These are phyloP conservation scores for Campylomormyrus tamandua DNA, from an alignment of 2,113 vertebrate species.

Conservation along the genomic window DNA sequence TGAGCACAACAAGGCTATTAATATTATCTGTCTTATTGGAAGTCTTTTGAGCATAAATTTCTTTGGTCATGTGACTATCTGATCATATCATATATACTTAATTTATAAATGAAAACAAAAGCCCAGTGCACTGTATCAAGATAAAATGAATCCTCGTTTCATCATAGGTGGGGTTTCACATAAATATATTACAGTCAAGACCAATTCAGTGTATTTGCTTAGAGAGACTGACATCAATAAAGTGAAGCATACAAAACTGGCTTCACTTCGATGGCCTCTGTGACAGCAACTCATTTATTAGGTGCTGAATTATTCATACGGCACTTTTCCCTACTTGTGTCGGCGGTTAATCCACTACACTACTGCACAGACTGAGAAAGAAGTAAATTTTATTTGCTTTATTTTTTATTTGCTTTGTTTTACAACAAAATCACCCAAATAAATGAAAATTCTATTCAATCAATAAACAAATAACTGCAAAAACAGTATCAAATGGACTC, in stretches of 20 bases:
- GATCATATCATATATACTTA: background rate
- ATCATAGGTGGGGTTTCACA: background rate
- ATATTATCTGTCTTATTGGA: background rate
- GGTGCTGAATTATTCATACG: background rate
- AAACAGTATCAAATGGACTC: background rate
- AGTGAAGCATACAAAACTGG: background rate
- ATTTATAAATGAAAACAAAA: background rate
- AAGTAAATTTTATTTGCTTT: background rate
- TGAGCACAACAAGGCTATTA: background rate
- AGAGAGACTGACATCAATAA: background rate
- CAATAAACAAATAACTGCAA: background rate
- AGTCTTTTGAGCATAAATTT: background rate
- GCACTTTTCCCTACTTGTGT: background rate
- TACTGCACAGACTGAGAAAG: background rate
- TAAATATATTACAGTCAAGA: background rate
- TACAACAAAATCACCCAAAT: background rate
- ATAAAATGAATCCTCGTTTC: background rate
- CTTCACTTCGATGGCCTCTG: background rate
- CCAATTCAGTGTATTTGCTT: background rate
- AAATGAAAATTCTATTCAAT: background rate
- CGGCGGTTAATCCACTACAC: background rate
- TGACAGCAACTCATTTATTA: background rate
- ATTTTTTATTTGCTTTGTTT: background rate
- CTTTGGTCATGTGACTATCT: background rate
- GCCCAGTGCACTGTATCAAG: background rate